Conservation (phyloP, 2,797 vertebrate genomes). For the Chelidonichthys spinosus region DNA sequence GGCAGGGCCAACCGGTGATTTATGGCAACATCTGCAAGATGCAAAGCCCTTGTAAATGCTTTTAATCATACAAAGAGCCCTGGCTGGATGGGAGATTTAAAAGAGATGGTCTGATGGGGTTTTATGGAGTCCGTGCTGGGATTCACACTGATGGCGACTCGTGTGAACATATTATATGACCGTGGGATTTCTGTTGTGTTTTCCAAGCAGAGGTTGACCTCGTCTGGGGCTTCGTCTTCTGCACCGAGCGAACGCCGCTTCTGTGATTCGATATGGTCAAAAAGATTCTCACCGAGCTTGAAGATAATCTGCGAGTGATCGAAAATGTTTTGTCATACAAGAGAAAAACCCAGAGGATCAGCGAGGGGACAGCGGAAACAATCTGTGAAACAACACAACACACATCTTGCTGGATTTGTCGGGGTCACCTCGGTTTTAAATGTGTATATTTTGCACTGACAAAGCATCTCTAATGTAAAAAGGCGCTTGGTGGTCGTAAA, state of each 20-base stretch:
- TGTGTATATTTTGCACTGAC: constrained; percentile 42
- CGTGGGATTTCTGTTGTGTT: constrained; percentile 63
- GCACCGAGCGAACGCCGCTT: constrained; percentile 3
- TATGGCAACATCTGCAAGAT: constrained; percentile 88
- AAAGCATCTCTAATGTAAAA: constrained; percentile 45
- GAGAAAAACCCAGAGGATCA: constrained; percentile 19
- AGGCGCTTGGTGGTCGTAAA: constrained; percentile 42
- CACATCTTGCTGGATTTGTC: constrained; percentile 44
- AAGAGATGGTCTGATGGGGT: constrained; percentile 61
- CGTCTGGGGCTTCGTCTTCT: constrained; percentile 13
- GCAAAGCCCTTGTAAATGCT: constrained; percentile 74
- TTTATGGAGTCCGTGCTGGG: constrained; percentile 64
- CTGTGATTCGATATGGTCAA: constrained; percentile 25
- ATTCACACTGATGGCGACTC: constrained; percentile 62
- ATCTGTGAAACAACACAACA: constrained; percentile 23
- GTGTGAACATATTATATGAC: constrained; percentile 66
- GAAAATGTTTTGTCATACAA: constrained; percentile 35
- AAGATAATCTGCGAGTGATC: constrained; percentile 35
- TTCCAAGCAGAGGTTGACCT: constrained; percentile 33
- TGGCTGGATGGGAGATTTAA: constrained; percentile 64
- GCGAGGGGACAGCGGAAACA: constrained; percentile 13
- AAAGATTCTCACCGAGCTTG: constrained; percentile 31
- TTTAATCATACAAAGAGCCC: constrained; percentile 78
- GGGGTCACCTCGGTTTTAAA: constrained; percentile 40
- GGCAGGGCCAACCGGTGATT: constrained; percentile 85